These are phyloP conservation scores for Pomacea maculata DNA, from an alignment of 1,140 invertebrate genomes.

Conservation along the genomic window DNA sequence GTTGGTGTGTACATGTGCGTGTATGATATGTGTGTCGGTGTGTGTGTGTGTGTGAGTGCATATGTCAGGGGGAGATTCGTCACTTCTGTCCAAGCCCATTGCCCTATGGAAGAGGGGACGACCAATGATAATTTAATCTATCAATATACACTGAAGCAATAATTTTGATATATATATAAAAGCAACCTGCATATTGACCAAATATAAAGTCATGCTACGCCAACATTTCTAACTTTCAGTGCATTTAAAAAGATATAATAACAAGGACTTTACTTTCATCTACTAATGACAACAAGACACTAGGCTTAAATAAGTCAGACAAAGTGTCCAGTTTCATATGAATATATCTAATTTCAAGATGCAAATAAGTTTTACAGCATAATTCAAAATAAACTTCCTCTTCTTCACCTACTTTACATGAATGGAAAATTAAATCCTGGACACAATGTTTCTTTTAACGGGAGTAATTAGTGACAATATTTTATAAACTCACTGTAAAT, in stretches of 20 bases:
- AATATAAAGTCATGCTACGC: background rate
- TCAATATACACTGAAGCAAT: background rate
- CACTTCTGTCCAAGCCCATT: background rate
- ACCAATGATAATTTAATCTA: background rate
- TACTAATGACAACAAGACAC: no score
- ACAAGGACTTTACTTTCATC: background rate
- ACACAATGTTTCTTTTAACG: no score
- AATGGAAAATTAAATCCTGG: no score
- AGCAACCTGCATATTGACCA: background rate
- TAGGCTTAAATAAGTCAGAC: no score
- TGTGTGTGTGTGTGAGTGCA: background rate
- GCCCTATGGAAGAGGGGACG: background rate
- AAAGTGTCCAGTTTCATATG: no score
- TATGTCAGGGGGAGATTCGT: background rate
- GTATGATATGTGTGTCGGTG: background rate
- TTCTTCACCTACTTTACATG: no score
- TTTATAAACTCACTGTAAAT: no score
- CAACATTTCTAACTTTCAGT: background rate
- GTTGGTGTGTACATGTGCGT: constrained; percentile 10
- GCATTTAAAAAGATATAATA: background rate
- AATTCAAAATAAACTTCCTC: no score
- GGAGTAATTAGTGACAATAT: no score
- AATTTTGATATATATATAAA: background rate
- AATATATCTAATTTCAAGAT: no score
- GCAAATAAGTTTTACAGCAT: no score